Percentiles rank a stretch among this genome's conserved stretches.
Evolutionary conservation across 2,113 vertebrate species (phyloP).

Genomic region (Diadophis punctatus): DNA sequence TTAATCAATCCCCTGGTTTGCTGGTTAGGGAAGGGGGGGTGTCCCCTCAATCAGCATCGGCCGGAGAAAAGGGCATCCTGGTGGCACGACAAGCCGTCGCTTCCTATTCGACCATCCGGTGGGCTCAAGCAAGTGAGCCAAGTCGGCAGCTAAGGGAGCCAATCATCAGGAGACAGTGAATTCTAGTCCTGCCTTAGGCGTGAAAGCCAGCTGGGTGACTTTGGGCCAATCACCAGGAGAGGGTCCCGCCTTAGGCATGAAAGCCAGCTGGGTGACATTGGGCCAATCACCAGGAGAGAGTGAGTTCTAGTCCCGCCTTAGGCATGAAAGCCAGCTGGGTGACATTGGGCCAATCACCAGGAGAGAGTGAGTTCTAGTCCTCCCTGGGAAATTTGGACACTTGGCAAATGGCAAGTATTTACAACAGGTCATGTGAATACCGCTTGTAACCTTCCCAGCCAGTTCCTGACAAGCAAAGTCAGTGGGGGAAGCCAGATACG

Average conservation of each 20-base stretch:
- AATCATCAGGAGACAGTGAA: no score
- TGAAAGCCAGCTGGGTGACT: no score
- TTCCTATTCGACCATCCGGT: not conserved
- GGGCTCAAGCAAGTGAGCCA: not conserved
- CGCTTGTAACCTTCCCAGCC: no score
- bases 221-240: not conserved
- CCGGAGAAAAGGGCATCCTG: not conserved
- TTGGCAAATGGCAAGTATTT: not conserved
- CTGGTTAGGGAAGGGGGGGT: not conserved
- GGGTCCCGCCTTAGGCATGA: fast-evolving
- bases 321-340: not conserved
- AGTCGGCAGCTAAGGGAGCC: not conserved
- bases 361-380: not conserved
- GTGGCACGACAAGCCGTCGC: not conserved
- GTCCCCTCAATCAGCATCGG: not conserved
- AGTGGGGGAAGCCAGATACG: not conserved
- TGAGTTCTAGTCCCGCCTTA: no score
- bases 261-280: no score
- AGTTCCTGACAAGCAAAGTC: no score
- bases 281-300: no score
- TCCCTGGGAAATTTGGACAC: not conserved
- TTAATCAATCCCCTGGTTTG: no score
- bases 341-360: not conserved
- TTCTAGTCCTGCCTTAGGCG: no score
- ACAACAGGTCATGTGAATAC: not conserved